These are phyloP conservation scores for Typhlomys cinereus DNA, from an alignment of 2,113 vertebrate genomes.

Conservation along the genomic window DNA sequence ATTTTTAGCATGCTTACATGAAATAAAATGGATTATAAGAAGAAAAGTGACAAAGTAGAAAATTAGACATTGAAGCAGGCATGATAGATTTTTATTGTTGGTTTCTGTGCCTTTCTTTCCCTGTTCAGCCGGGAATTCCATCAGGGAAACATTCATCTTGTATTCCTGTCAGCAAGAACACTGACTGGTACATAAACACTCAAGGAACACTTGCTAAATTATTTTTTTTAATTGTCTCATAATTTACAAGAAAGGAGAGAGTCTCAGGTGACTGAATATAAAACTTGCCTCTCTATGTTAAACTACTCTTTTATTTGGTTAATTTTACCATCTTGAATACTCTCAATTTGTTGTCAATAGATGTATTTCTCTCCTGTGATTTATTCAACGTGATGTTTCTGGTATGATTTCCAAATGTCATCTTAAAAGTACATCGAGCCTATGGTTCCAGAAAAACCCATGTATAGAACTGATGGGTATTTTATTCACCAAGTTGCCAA, in stretches of 20 bases:
- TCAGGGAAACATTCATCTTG: conserved; percentile 7
- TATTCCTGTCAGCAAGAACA: conserved; percentile 20
- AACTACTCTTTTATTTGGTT: conserved; percentile 22
- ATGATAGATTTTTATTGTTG: not conserved
- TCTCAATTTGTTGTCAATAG: conserved; percentile 11
- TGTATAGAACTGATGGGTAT: not conserved
- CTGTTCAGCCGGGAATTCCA: conserved; percentile 6
- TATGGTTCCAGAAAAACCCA: not conserved
- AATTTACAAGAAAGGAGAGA: conserved; percentile 28
- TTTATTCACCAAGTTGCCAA: not conserved
- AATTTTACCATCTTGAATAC: not conserved
- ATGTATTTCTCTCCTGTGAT: not conserved
- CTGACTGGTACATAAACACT: not conserved
- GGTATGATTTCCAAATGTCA: not conserved
- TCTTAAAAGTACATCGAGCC: not conserved
- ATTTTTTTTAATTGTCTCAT: conserved; percentile 55
- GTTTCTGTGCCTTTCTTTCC: not conserved
- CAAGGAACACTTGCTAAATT: conserved; percentile 51
- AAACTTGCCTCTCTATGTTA: not conserved
- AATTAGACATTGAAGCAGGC: conserved; percentile 15
- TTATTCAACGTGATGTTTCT: not conserved
- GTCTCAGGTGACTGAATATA: conserved; percentile 39
- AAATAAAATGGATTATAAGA: conserved; percentile 44
- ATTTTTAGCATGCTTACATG: conserved; percentile 32
- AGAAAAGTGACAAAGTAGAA: conserved; percentile 9